phyloP scores from a whole-genome alignment of 2,113 vertebrate species.

The Microcebus jonahi region DNA sequence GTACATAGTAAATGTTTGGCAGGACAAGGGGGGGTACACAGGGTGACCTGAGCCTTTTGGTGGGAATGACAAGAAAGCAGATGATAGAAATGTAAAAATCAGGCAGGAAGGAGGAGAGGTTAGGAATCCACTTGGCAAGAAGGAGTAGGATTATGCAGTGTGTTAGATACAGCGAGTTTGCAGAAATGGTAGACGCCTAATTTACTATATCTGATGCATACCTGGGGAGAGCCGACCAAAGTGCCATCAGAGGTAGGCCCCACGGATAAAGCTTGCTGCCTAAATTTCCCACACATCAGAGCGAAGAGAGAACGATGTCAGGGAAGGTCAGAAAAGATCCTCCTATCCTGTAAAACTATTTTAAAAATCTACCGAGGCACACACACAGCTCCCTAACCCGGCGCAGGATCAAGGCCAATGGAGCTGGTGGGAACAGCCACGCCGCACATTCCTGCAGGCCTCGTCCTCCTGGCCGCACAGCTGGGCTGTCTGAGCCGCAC shows the following conservation, averaged over 20 bases:
- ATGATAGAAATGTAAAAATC: background rate
- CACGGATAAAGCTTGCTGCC: background rate
- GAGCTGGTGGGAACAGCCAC: background rate
- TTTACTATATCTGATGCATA: background rate
- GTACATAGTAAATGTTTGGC: background rate
- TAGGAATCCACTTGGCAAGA: background rate
- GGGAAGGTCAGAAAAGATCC: background rate
- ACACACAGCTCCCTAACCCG: background rate
- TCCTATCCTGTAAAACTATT: background rate
- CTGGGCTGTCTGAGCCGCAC: background rate
- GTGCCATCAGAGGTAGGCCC: background rate
- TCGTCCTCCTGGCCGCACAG: constrained; percentile 41
- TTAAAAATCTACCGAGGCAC: background rate
- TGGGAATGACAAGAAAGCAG: background rate
- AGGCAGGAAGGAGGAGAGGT: background rate
- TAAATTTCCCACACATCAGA: background rate
- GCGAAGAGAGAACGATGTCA: background rate
- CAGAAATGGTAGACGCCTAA: background rate
- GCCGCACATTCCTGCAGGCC: constrained; percentile 38
- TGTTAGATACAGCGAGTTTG: background rate
- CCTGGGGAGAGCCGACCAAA: background rate
- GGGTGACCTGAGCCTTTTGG: background rate
- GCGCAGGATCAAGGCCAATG: constrained; percentile 3
- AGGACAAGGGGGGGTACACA: background rate
- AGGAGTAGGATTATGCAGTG: background rate